These are phyloP conservation scores for Crax fasciolata DNA, from an alignment of 2,797 vertebrate genomes.

Conservation along the genomic window DNA sequence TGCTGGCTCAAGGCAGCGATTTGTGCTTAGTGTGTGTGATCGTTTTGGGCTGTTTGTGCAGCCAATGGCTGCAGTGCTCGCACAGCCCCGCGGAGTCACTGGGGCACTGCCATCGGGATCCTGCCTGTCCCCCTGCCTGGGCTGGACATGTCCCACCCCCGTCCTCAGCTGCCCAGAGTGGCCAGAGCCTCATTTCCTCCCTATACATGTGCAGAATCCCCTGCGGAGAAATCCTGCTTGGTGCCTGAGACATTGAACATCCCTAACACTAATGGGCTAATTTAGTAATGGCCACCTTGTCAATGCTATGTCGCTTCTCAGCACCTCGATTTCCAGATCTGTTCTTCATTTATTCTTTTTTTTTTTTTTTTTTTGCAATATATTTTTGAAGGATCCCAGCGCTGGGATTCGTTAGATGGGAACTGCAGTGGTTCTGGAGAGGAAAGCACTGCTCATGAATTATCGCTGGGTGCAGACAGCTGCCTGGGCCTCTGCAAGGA, in stretches of 20 bases:
- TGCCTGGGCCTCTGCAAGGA: background rate
- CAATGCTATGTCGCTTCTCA: background rate
- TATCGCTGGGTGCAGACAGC: background rate
- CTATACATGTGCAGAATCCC: background rate
- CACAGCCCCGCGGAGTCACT: background rate
- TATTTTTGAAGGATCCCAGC: background rate
- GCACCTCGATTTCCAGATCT: background rate
- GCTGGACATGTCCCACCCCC: accelerated
- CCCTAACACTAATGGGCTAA: background rate
- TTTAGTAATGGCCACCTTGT: background rate
- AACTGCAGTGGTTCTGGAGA: background rate
- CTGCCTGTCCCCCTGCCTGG: background rate
- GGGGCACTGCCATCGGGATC: accelerated
- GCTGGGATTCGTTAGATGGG: slow-evolving; percentile 30
- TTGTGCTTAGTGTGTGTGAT: background rate
- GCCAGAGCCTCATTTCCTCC: background rate
- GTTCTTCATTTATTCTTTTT: no score
- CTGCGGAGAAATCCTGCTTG: accelerated
- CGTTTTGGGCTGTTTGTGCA: background rate
- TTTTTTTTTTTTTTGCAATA: no score
- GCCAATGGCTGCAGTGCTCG: background rate
- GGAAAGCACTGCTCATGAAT: background rate
- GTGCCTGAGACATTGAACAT: background rate
- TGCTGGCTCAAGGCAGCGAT: background rate
- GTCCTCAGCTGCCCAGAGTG: accelerated